Percentiles rank a stretch among this genome's conserved stretches.
Evolutionary conservation across 2,113 vertebrate genomes (phyloP).

Genomic region (Nymphicus hollandicus): DNA sequence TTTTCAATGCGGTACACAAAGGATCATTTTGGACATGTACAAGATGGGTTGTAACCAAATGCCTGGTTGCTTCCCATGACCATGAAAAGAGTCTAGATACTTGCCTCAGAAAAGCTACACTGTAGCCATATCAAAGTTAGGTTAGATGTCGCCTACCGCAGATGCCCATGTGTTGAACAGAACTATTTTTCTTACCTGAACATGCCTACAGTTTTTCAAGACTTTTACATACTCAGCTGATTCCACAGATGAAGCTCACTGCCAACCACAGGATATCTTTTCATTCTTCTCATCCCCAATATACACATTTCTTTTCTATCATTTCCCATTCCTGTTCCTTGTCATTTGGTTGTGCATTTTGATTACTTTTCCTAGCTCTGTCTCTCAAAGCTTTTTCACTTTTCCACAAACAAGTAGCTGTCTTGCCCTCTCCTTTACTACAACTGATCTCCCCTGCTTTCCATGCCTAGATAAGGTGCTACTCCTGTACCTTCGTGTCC

Average conservation of each 20-base stretch:
- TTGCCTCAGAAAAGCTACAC: not conserved
- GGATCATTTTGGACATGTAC: not conserved
- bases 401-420: not conserved
- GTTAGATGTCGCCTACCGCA: not conserved
- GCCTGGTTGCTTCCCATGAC: not conserved
- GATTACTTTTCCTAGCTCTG: not conserved
- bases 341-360: not conserved
- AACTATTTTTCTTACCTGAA: not conserved
- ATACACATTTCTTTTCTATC: not conserved
- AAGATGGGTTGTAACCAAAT: not conserved
- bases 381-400: rapidly evolving
- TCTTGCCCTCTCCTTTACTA: not conserved
- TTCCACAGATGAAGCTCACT: not conserved
- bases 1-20: not conserved
- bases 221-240: not conserved
- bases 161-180: not conserved
- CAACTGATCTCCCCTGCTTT: not conserved
- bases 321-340: not conserved
- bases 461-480: not conserved
- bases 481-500: not conserved
- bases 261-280: not conserved
- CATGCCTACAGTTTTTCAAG: not conserved
- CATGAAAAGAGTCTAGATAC: not conserved
- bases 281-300: not conserved
- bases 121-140: not conserved